A percentile compares a stretch with the other conserved stretches of the same genome.
Evolutionary conservation across 2,888 invertebrate species (phyloP).

Genomic region (Pasiphila rectangulata): DNA sequence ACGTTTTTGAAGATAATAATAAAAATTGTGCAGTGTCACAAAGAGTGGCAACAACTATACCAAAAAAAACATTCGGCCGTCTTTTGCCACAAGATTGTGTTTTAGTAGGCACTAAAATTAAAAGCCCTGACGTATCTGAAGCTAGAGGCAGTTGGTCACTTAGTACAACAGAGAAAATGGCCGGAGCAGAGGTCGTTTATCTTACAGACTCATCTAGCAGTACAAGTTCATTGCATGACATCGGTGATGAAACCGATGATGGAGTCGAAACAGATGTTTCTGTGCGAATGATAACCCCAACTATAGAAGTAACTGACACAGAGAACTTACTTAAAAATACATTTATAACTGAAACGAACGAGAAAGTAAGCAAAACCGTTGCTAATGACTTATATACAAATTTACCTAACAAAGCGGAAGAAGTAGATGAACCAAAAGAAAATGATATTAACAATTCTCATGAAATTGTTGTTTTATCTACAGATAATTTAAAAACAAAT

Average conservation of each 20-base stretch:
- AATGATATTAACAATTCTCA: constrained; percentile 35
- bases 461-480: constrained; percentile 67
- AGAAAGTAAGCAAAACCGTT: neutral
- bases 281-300: constrained; percentile 73
- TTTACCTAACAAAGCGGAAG: neutral
- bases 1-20: constrained; percentile 67
- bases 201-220: constrained; percentile 85
- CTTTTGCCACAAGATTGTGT: constrained; percentile 74
- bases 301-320: constrained; percentile 73
- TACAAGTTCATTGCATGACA: constrained; percentile 81
- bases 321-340: constrained; percentile 65
- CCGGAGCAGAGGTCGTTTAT: constrained; percentile 85
- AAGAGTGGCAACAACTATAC: constrained; percentile 41
- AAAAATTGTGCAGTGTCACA: constrained; percentile 41
- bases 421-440: neutral
- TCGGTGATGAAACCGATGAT: constrained; percentile 70
- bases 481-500: constrained; percentile 64
- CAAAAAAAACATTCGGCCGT: constrained; percentile 56
- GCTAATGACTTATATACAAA: neutral
- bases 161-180: constrained; percentile 73
- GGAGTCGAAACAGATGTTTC: constrained; percentile 70
- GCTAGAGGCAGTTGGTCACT: constrained; percentile 80
- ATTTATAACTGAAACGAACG: constrained; percentile 39
- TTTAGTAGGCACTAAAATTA: constrained; percentile 83
- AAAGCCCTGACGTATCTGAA: constrained; percentile 79